These are phyloP conservation scores for Andrena cerasifolii DNA, from an alignment of 1,140 invertebrate species.

Conservation along the genomic window DNA sequence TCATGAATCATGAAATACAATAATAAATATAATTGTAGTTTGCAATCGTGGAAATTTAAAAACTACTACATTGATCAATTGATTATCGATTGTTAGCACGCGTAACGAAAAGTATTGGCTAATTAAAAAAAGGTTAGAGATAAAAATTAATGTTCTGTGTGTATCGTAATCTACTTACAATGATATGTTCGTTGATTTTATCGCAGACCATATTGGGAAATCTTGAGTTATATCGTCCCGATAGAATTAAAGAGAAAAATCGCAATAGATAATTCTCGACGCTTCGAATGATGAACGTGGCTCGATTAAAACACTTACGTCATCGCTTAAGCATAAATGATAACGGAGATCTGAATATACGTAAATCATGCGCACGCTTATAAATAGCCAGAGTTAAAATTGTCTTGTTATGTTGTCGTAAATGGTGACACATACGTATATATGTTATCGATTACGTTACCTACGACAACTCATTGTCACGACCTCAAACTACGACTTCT, in stretches of 20 bases:
- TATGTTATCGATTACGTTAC: constrained; percentile 22
- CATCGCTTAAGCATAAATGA: constrained; percentile 25
- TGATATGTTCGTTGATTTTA: background rate
- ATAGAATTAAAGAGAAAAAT: constrained; percentile 3
- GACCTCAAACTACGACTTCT: too few species aligned
- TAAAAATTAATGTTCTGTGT: background rate
- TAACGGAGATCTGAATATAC: constrained; percentile 11
- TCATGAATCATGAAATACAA: too few species aligned
- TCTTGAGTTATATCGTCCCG: background rate
- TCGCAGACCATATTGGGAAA: background rate
- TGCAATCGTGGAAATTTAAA: too few species aligned
- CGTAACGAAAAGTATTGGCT: background rate
- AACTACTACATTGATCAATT: too few species aligned
- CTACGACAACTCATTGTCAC: too few species aligned
- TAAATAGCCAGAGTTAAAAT: constrained; percentile 26
- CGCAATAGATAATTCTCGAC: background rate
- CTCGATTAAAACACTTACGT: constrained; percentile 11
- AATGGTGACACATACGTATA: background rate
- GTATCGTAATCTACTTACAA: too few species aligned
- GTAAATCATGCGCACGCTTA: background rate
- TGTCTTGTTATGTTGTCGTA: background rate
- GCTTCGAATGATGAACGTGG: constrained; percentile 3
- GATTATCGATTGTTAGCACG: background rate
- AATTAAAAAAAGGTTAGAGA: background rate
- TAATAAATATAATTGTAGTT: too few species aligned